These are phyloP conservation scores for Rhynchotus rufescens DNA, from an alignment of 2,797 vertebrate genomes.

Conservation along the genomic window DNA sequence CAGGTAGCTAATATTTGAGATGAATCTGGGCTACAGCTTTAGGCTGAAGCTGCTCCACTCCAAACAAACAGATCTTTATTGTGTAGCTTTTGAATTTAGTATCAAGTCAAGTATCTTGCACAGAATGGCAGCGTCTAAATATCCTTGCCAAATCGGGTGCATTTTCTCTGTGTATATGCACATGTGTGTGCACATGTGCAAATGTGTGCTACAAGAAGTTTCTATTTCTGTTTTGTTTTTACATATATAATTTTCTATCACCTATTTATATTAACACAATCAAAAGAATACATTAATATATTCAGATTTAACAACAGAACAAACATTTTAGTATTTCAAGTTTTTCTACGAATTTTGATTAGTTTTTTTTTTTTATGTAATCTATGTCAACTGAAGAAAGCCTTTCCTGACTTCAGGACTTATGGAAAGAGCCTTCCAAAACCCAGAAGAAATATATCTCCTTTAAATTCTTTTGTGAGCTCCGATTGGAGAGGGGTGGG, in stretches of 20 bases:
- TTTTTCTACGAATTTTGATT: background rate
- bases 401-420: background rate
- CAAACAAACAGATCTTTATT: background rate
- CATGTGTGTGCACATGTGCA: background rate
- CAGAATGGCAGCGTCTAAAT: background rate
- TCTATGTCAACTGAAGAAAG: fast-evolving
- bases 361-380: background rate
- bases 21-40: background rate
- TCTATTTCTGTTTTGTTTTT: background rate
- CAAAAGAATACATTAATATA: background rate
- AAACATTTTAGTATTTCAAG: background rate
- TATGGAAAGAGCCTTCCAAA: conserved; percentile 6
- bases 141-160: background rate
- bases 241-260: background rate
- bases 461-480: background rate
- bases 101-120: background rate
- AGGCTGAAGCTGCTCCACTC: background rate
- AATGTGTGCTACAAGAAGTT: background rate
- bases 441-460: conserved; percentile 15
- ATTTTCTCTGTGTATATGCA: background rate
- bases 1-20: background rate
- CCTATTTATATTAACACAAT: background rate
- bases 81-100: background rate
- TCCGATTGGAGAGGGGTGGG: conserved; percentile 48
- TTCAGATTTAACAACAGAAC: background rate